Percentiles rank a stretch among this genome's conserved stretches.
These are phyloP conservation scores for Notocelia uddmanniana DNA, from an alignment of 2,888 invertebrate genomes.

Conservation along the genomic window DNA sequence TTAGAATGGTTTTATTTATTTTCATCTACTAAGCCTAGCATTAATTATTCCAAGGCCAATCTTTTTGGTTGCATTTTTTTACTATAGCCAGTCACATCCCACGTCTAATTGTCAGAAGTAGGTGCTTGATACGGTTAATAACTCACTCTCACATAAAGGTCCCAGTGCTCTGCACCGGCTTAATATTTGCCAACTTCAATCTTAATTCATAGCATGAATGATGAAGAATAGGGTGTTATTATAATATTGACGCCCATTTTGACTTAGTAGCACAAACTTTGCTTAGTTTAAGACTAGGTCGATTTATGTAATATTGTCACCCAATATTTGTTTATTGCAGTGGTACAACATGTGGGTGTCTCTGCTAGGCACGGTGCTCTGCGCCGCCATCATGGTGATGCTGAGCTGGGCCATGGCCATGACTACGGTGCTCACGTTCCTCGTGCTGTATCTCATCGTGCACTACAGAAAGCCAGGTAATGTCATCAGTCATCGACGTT, in stretches of 20 bases:
- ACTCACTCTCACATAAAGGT: not conserved
- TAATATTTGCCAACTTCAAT: not conserved
- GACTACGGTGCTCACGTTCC: conserved; percentile 26
- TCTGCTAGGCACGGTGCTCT: conserved; percentile 92
- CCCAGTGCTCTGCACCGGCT: too few relatives aligned
- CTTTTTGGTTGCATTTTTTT: not conserved
- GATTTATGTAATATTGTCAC: too few relatives aligned
- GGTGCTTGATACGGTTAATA: not conserved
- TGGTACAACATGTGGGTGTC: conserved; percentile 97
- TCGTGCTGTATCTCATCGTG: conserved; percentile 31
- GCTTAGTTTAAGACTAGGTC: too few relatives aligned
- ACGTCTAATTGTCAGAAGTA: not conserved
- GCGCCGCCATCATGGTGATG: conserved; percentile 96
- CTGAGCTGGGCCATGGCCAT: conserved; percentile 93
- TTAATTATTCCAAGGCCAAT: not conserved
- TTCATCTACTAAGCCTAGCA: not conserved
- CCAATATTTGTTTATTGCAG: too few relatives aligned
- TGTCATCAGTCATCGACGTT: not conserved
- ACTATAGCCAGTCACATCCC: not conserved
- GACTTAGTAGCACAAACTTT: too few relatives aligned
- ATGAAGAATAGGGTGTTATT: too few relatives aligned
- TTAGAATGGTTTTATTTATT: not conserved
- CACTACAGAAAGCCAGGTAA: conserved; percentile 26
- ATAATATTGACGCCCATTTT: too few relatives aligned
- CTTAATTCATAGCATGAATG: not conserved